These are phyloP conservation scores for Anarrhichthys ocellatus DNA, from an alignment of 2,113 vertebrate genomes.

Conservation along the genomic window DNA sequence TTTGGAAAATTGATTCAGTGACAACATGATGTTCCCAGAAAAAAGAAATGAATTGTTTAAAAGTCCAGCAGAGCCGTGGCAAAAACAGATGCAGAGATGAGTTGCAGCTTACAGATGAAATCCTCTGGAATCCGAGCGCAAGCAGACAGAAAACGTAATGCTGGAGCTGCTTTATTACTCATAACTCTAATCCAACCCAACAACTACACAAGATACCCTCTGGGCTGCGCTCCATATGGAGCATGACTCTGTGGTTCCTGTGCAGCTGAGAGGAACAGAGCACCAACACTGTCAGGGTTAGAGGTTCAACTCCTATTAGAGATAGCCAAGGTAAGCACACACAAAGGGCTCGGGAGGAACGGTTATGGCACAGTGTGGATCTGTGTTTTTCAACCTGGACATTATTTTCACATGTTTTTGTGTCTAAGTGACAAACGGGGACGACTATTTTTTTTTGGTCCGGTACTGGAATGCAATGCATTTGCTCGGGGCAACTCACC, in stretches of 20 bases:
- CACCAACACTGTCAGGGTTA: conserved; percentile 15
- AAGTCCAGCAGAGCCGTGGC: not conserved
- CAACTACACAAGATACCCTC: conserved; percentile 22
- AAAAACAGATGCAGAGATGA: conserved; percentile 30
- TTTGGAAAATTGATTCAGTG: not conserved
- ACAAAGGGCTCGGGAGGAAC: not conserved
- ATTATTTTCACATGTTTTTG: not conserved
- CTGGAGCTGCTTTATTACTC: conserved; percentile 43
- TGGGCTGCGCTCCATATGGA: conserved; percentile 8
- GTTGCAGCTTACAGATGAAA: conserved; percentile 30
- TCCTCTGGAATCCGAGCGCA: conserved; percentile 36
- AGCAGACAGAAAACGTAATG: conserved; percentile 15
- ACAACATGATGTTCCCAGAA: not conserved
- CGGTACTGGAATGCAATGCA: not conserved
- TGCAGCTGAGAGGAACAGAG: conserved; percentile 18
- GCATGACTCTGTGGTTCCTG: not conserved
- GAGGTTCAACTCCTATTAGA: conserved; percentile 3
- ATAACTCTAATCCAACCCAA: conserved; percentile 47
- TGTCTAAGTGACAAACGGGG: not conserved
- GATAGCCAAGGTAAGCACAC: not conserved
- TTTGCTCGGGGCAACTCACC: too few species aligned
- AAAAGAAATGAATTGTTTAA: not conserved
- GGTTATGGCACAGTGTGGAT: not conserved
- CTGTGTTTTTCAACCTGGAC: not conserved
- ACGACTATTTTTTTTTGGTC: not conserved